Conservation (phyloP, 1,140 invertebrate species). For the Chrysopa pallens region DNA sequence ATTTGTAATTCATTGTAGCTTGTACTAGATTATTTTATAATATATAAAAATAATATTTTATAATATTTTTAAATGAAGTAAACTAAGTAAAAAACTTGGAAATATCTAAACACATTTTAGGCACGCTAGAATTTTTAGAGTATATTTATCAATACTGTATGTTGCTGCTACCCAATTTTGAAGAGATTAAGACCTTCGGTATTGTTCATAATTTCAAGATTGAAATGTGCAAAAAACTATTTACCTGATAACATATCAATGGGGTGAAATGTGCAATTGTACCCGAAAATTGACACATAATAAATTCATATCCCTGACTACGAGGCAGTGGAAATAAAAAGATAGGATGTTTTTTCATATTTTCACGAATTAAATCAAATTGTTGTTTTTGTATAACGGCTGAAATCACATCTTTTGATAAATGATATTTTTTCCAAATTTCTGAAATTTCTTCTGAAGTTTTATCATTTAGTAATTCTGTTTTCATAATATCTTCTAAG, state of each 20-base stretch:
- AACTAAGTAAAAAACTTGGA: too few relatives aligned
- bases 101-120: background rate
- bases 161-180: too few relatives aligned
- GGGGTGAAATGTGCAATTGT: slow-evolving; percentile 75
- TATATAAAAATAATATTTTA: too few relatives aligned
- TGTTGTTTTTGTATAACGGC: slow-evolving; percentile 42
- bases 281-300: slow-evolving; percentile 56
- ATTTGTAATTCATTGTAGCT: too few relatives aligned
- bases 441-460: slow-evolving; percentile 48
- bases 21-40: too few relatives aligned
- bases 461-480: slow-evolving; percentile 57
- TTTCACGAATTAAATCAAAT: slow-evolving; percentile 36
- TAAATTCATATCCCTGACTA: slow-evolving; percentile 74
- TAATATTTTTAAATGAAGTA: too few relatives aligned
- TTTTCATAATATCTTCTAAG: slow-evolving; percentile 58
- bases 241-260: slow-evolving; percentile 65
- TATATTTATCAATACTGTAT: too few relatives aligned
- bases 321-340: slow-evolving; percentile 72
- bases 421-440: slow-evolving; percentile 71
- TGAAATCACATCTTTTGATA: slow-evolving; percentile 52
- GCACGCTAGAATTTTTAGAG: background rate
- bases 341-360: slow-evolving; percentile 37
- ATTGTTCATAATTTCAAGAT: too few relatives aligned
- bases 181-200: too few relatives aligned
- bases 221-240: slow-evolving; percentile 2